Evolutionary conservation across 2,113 vertebrate genomes (phyloP).

Genomic region (Xyrauchen texanus): DNA sequence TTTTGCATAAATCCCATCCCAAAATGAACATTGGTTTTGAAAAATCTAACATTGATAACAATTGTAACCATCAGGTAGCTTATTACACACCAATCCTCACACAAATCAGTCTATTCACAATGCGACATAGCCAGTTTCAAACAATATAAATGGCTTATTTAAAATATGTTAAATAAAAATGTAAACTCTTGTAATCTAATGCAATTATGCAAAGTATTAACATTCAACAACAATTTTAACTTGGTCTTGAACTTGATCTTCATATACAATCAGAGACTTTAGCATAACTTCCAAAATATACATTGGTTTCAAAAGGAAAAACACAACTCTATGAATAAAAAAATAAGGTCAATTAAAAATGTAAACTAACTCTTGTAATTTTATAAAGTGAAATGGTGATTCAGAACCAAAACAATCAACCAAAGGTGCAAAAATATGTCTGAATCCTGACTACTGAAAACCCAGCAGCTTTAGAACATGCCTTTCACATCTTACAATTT

Average conservation of each 20-base stretch:
- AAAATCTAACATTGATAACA: neutral
- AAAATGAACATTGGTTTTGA: neutral
- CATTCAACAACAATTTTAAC: neutral
- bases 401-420: too few relatives aligned
- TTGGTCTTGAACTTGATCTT: neutral
- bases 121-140: too few relatives aligned
- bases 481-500: neutral
- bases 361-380: neutral
- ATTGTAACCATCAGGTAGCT: neutral
- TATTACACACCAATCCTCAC: neutral
- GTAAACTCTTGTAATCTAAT: neutral
- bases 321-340: too few relatives aligned
- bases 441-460: neutral
- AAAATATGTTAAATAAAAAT: neutral
- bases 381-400: neutral
- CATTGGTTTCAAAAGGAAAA: neutral
- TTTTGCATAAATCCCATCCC: neutral
- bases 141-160: too few relatives aligned
- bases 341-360: neutral
- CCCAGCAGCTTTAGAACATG: neutral
- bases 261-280: neutral
- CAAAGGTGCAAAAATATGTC: neutral
- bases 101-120: too few relatives aligned
- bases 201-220: too few relatives aligned
- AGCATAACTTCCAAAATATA: neutral